These are phyloP conservation scores for Petrosia ficiformis DNA, from an alignment of 37 sponge, comb jelly and placozoan species.

Conservation along the genomic window DNA sequence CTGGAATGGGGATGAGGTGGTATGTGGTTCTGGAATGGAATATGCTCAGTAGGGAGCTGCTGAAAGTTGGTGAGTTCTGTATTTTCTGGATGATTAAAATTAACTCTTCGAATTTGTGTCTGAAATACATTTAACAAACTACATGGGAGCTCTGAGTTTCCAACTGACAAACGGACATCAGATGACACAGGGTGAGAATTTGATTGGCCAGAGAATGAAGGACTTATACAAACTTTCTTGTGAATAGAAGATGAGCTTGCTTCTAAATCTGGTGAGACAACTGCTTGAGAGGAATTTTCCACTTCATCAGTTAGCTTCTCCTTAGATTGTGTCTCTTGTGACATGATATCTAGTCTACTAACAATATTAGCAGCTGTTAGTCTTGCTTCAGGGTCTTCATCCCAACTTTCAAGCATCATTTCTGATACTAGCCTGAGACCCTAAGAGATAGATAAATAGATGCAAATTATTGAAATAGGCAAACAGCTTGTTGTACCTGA, in stretches of 20 bases:
- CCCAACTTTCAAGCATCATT: slow-evolving; percentile 76
- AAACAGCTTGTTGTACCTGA: slow-evolving; percentile 35
- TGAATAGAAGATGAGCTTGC: neutral
- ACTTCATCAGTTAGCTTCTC: neutral
- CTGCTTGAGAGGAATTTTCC: neutral
- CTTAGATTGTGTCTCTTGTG: neutral
- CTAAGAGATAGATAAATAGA: slow-evolving; percentile 14
- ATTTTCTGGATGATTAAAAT: no score
- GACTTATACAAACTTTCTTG: neutral
- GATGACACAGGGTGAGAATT: neutral
- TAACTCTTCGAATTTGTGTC: no score
- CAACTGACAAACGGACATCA: no score
- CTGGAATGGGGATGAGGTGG: no score
- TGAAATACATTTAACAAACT: no score
- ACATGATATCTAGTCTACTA: slow-evolving; percentile 31
- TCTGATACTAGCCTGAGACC: slow-evolving; percentile 13
- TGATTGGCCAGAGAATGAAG: neutral
- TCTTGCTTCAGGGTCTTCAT: slow-evolving; percentile 79
- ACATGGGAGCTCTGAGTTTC: no score
- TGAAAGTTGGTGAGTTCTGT: no score
- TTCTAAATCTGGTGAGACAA: no score
- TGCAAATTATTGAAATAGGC: neutral
- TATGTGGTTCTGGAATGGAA: no score
- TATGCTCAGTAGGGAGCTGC: no score
- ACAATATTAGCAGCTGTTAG: slow-evolving; percentile 58